These are phyloP conservation scores for Psilopsiagon aymara DNA, from an alignment of 2,113 vertebrate species.

Conservation along the genomic window DNA sequence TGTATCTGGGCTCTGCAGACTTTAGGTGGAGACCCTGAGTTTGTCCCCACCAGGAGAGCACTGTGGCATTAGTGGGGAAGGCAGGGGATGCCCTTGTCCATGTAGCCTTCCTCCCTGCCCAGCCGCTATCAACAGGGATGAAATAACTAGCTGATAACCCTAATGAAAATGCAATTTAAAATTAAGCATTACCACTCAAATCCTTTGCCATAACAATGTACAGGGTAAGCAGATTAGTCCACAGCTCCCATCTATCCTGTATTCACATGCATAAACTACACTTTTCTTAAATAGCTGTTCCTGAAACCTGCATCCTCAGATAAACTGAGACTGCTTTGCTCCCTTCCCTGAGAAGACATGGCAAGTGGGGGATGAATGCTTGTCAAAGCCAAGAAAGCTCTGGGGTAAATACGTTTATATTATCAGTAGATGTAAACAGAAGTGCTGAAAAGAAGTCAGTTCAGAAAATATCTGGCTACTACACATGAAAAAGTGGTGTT, in stretches of 20 bases:
- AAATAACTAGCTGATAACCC: conserved; percentile 4
- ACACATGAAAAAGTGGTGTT: neutral
- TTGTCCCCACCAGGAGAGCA: neutral
- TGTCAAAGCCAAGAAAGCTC: neutral
- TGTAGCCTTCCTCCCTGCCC: neutral
- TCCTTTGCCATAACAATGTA: neutral
- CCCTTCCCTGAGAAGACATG: neutral
- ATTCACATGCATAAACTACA: neutral
- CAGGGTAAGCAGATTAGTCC: neutral
- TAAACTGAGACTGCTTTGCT: neutral
- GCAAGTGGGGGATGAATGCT: neutral
- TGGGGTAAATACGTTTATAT: neutral
- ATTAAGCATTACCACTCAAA: neutral
- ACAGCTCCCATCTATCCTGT: neutral
- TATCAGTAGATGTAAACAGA: neutral
- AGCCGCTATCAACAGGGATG: neutral
- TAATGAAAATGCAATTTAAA: conserved; percentile 31
- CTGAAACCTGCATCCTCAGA: neutral
- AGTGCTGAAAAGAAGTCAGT: neutral
- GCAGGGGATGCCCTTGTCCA: neutral
- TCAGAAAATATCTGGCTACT: neutral
- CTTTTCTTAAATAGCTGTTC: neutral
- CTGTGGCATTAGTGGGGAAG: neutral
- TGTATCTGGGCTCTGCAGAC: neutral
- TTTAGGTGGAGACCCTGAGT: neutral